Conservation (phyloP, 2,888 invertebrate genomes). For the Drosophila macrospina region DNA sequence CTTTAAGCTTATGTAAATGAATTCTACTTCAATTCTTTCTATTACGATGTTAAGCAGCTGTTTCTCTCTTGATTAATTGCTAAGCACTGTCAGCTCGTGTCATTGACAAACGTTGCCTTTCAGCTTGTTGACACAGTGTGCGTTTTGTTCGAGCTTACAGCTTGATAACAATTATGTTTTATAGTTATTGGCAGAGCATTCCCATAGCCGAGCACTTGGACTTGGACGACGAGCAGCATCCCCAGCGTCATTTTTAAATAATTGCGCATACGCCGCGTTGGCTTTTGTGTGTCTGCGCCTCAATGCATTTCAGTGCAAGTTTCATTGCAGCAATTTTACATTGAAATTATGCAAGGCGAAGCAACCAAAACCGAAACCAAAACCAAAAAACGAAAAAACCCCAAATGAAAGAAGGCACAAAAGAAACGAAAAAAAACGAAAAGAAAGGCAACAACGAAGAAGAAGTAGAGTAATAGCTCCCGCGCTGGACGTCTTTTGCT, state of each 20-base stretch:
- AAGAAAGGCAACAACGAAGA: not conserved
- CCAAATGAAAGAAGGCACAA: constrained; percentile 22
- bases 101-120: not conserved
- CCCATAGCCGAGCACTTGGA: constrained; percentile 13
- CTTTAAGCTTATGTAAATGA: not conserved
- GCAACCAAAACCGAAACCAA: constrained; percentile 24
- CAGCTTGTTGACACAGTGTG: not conserved
- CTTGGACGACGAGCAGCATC: constrained; percentile 6
- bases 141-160: not conserved
- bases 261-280: constrained; percentile 80
- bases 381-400: constrained; percentile 19
- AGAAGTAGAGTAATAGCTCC: constrained; percentile 62
- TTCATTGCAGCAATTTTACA: constrained; percentile 73
- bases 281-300: constrained; percentile 71
- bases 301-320: constrained; percentile 75
- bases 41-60: no score
- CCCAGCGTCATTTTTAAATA: constrained; percentile 65
- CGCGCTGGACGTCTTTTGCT: constrained; percentile 56
- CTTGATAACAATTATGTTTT: constrained; percentile 17
- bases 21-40: no score
- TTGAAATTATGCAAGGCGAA: constrained; percentile 70
- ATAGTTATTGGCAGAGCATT: constrained; percentile 47
- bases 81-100: not conserved
- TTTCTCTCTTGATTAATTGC: not conserved
- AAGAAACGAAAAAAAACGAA: constrained; percentile 17